Evolutionary conservation across 2,888 invertebrate species (phyloP).

Genomic region (Eumacrocentrus americanus): DNA sequence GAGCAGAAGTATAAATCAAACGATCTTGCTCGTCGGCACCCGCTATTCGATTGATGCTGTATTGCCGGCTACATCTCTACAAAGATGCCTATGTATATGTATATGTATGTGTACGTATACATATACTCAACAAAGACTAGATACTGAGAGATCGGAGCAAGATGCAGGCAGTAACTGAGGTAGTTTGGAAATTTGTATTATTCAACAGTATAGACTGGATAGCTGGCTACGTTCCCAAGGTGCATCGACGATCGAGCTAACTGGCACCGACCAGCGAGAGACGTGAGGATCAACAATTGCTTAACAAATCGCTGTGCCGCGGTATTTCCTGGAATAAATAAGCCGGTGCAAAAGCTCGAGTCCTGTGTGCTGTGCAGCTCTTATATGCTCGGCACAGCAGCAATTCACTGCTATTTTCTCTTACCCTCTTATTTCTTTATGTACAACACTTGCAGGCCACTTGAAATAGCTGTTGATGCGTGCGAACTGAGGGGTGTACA

Average conservation of each 20-base stretch:
- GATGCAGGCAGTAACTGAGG: too few species aligned
- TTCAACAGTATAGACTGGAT: constrained; percentile 38
- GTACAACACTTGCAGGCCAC: not conserved
- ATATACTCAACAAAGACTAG: too few species aligned
- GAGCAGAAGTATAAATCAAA: too few species aligned
- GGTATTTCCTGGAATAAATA: constrained; percentile 42
- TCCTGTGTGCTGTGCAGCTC: not conserved
- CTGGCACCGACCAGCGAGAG: constrained; percentile 1
- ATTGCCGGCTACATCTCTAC: too few species aligned
- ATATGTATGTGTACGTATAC: too few species aligned
- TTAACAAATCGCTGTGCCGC: constrained; percentile 39
- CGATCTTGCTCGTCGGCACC: too few species aligned
- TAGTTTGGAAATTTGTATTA: constrained; percentile 43
- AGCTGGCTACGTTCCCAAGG: constrained; percentile 34
- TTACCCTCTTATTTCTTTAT: constrained; percentile 30
- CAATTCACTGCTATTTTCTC: constrained; percentile 38
- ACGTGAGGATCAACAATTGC: constrained; percentile 37
- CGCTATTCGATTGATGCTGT: too few species aligned
- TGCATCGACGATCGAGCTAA: constrained; percentile 6
- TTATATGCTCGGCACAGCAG: constrained; percentile 10
- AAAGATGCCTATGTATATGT: too few species aligned
- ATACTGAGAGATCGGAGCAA: too few species aligned
- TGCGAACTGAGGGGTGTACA: not conserved
- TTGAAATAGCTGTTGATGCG: constrained; percentile 12
- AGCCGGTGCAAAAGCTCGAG: constrained; percentile 23